Evolutionary conservation across 2,888 invertebrate genomes (phyloP).

Genomic region (Orthonychiurus folsomi): DNA sequence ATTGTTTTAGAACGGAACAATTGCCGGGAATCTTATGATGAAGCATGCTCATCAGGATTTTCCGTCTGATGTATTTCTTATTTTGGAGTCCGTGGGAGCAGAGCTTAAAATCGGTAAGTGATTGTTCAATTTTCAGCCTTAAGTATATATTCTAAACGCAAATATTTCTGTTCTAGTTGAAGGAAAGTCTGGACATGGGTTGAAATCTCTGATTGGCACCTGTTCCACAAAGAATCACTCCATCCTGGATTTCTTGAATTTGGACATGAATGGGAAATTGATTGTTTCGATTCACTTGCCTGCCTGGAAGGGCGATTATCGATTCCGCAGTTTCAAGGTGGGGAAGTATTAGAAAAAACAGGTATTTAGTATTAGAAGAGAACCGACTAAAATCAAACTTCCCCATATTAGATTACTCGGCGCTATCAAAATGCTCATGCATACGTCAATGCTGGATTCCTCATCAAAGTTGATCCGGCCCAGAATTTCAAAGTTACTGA

Average conservation of each 20-base stretch:
- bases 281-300: slow-evolving; percentile 56
- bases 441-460: slow-evolving; percentile 65
- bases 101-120: slow-evolving; percentile 41
- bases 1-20: slow-evolving; percentile 47
- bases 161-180: not conserved
- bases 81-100: slow-evolving; percentile 46
- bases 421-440: slow-evolving; percentile 69
- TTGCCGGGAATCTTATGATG: slow-evolving; percentile 64
- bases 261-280: slow-evolving; percentile 57
- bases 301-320: slow-evolving; percentile 38
- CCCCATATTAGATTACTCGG: slow-evolving; percentile 69
- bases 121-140: not conserved
- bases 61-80: slow-evolving; percentile 60
- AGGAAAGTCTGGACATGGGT: not conserved
- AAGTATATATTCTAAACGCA: not conserved
- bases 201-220: not conserved
- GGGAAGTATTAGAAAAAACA: too few species aligned
- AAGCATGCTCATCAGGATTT: slow-evolving; percentile 60
- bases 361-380: too few species aligned
- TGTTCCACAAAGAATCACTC: slow-evolving; percentile 1
- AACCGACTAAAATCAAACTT: too few species aligned
- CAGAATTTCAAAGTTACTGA: slow-evolving; percentile 46
- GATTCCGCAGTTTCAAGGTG: not conserved
- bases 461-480: slow-evolving; percentile 50
- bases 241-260: slow-evolving; percentile 51